These are phyloP conservation scores for Rhinoraja longicauda DNA, from an alignment of 2,797 vertebrate species.

Conservation along the genomic window DNA sequence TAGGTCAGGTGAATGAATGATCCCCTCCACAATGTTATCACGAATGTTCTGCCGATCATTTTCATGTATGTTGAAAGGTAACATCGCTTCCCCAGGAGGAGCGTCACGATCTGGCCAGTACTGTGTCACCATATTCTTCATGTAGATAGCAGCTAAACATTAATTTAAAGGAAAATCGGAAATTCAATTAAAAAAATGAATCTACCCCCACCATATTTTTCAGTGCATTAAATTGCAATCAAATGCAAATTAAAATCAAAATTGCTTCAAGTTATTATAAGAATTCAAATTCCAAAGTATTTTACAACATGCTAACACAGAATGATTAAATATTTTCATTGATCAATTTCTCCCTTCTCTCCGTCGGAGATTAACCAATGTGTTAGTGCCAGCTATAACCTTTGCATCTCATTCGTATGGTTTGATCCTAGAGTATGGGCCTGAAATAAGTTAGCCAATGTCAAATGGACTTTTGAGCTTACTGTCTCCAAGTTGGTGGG, in stretches of 20 bases:
- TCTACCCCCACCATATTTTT: background rate
- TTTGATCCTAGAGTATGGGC: background rate
- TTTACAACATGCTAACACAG: background rate
- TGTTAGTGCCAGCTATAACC: background rate
- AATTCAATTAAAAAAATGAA: background rate
- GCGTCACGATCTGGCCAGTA: conserved; percentile 95
- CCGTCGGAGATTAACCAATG: background rate
- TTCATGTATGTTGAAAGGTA: conserved; percentile 96
- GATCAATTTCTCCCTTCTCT: background rate
- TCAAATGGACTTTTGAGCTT: background rate
- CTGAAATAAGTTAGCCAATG: background rate
- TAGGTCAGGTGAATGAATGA: conserved; percentile 89
- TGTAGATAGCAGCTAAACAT: conserved; percentile 83
- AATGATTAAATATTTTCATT: background rate
- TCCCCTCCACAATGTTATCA: conserved; percentile 90
- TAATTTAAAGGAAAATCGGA: background rate
- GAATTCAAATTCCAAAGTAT: background rate
- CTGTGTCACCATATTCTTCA: conserved; percentile 98
- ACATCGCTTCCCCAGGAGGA: conserved; percentile 73
- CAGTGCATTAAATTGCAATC: background rate
- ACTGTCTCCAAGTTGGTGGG: background rate
- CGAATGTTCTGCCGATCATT: conserved; percentile 93
- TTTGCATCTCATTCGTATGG: background rate
- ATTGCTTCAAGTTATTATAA: background rate
- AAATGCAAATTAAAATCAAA: background rate